These are phyloP conservation scores for Apistogramma diplotaenia DNA, from an alignment of 2,113 vertebrate species.

Conservation along the genomic window DNA sequence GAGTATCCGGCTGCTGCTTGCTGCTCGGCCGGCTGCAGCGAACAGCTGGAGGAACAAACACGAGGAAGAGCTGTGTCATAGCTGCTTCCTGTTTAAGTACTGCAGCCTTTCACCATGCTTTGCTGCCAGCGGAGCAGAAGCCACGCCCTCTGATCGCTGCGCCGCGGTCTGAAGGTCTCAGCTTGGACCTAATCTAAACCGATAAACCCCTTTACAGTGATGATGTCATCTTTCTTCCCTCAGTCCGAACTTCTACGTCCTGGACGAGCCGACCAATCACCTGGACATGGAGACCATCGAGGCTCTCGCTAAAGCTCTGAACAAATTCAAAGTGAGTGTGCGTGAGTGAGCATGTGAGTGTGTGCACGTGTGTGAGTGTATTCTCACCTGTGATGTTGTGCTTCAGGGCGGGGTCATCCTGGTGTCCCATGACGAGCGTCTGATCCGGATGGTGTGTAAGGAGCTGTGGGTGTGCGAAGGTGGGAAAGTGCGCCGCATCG, in stretches of 20 bases:
- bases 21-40: too few relatives aligned
- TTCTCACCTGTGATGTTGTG: slow-evolving; percentile 8
- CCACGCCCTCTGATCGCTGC: too few relatives aligned
- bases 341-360: background rate
- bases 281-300: slow-evolving; percentile 99
- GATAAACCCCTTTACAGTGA: background rate
- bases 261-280: slow-evolving; percentile 98
- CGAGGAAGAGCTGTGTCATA: too few relatives aligned
- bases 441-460: slow-evolving; percentile 92
- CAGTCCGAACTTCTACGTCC: slow-evolving; percentile 97
- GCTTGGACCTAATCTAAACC: too few relatives aligned
- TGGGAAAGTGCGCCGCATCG: slow-evolving; percentile 81
- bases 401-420: slow-evolving; percentile 90
- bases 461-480: slow-evolving; percentile 96
- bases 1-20: too few relatives aligned
- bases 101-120: too few relatives aligned
- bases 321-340: slow-evolving; percentile 85
- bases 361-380: background rate
- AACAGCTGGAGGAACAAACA: too few relatives aligned
- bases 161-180: too few relatives aligned
- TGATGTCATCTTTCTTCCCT: slow-evolving; percentile 18
- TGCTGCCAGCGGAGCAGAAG: too few relatives aligned
- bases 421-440: slow-evolving; percentile 94
- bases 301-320: slow-evolving; percentile 89
- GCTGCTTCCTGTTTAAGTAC: too few relatives aligned